phyloP scores from a whole-genome alignment of 2,113 vertebrate genomes.

The Lucifuga dentata region DNA sequence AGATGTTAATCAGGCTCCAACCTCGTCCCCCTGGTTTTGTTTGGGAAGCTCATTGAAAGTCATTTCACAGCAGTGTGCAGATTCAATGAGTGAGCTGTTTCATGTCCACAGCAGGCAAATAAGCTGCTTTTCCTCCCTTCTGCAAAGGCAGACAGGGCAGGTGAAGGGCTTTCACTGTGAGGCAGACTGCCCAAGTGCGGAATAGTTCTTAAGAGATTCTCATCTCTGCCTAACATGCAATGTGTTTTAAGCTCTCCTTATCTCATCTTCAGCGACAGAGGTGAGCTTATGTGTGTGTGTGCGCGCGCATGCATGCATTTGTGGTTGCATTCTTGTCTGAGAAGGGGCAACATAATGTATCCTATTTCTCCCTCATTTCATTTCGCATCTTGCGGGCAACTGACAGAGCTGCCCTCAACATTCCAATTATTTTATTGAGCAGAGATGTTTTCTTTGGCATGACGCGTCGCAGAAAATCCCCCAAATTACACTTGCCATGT shows the following conservation, averaged over 20 bases:
- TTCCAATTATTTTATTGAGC: constrained; percentile 83
- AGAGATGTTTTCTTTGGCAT: constrained; percentile 82
- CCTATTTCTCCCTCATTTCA: constrained; percentile 76
- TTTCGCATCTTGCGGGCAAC: constrained; percentile 61
- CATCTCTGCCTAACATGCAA: constrained; percentile 66
- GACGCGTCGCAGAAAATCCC: constrained; percentile 82
- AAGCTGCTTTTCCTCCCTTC: constrained; percentile 50
- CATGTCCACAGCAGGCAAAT: constrained; percentile 58
- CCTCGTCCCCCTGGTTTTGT: constrained; percentile 66
- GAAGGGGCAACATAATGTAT: constrained; percentile 77
- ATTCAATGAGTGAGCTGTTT: constrained; percentile 68
- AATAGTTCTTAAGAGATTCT: constrained; percentile 58
- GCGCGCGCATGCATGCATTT: constrained; percentile 36
- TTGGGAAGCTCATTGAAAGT: constrained; percentile 80
- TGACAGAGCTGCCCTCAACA: constrained; percentile 70
- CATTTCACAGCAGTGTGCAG: constrained; percentile 77
- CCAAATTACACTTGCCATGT: constrained; percentile 84
- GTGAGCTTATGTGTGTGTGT: constrained; percentile 25
- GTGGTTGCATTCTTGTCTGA: constrained; percentile 74
- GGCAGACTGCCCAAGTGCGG: constrained; percentile 49
- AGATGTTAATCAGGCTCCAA: constrained; percentile 80
- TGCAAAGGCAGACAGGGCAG: constrained; percentile 55
- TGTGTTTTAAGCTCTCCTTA: constrained; percentile 69
- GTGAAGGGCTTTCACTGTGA: constrained; percentile 55
- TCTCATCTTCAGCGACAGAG: constrained; percentile 62